phyloP scores from a whole-genome alignment of 2,113 vertebrate species.

The Nycticryphes semicollaris region DNA sequence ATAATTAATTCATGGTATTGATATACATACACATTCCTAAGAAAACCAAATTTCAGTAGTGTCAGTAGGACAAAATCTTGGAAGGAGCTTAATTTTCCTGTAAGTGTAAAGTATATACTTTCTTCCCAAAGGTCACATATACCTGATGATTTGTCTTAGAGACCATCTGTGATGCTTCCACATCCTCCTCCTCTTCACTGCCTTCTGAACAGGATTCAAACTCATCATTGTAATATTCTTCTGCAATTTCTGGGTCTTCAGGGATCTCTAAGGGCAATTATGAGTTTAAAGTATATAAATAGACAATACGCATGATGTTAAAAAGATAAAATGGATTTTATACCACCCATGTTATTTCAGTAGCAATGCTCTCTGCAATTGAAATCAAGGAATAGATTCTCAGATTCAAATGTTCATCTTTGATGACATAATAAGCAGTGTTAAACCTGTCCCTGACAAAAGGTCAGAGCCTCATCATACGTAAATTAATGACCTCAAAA shows the following conservation, averaged over 20 bases:
- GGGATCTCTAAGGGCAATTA: constrained; percentile 77
- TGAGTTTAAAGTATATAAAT: not conserved
- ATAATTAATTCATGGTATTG: not conserved
- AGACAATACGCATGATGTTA: not conserved
- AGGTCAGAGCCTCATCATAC: not conserved
- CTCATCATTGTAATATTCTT: constrained; percentile 81
- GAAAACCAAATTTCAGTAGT: not conserved
- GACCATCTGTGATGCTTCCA: not conserved
- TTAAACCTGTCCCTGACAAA: not conserved
- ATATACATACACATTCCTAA: not conserved
- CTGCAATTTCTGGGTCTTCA: constrained; percentile 82
- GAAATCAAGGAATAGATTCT: not conserved
- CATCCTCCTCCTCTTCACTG: constrained; percentile 64
- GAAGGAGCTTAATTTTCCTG: not conserved
- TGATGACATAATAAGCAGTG: not conserved
- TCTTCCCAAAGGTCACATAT: not conserved
- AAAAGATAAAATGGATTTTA: not conserved
- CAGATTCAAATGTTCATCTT: not conserved
- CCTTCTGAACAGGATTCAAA: constrained; percentile 86
- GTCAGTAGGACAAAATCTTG: not conserved
- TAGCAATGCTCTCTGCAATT: not conserved
- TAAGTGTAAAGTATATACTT: not conserved
- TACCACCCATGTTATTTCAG: not conserved
- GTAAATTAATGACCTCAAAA: not conserved
- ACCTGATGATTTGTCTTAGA: constrained; percentile 77